Base-by-base conservation (phyloP, 2,113 vertebrate species). In the Sinosuthora webbiana region DNA sequence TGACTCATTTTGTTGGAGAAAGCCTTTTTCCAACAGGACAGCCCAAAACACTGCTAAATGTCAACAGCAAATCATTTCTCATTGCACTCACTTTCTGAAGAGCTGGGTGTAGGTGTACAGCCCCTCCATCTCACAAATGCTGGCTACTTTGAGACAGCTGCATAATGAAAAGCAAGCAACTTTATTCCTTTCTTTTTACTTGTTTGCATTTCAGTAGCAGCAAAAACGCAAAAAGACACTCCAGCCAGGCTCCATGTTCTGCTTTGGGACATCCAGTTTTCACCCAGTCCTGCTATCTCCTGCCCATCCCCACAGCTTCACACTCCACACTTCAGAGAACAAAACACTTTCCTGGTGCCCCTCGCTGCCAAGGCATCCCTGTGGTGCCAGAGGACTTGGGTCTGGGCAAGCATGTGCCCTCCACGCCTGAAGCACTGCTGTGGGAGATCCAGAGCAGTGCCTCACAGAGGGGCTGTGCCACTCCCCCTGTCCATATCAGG, bases 321-420 rank as follows among this genome's bases (percentile, higher is more conserved):
- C 11, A 8, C 10, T 42, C n/a, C 50, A n/a, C 21, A 5, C 41
- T 56, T 24, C 21, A 25, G 13, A 20, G 21, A 20, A 71, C 67
- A 33, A 28, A 2, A 1, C 10, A 23, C 22, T 28, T 20, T 60
- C 49, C 49, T 17, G 45, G 14, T 77, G 82, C 25, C 68, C 28
- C 59, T 62, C 0, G 0, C 55, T 16, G 11, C 86, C 60, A 33
- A 28, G 25, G n/a, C 37, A 37, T 6, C 64, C 37, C 42, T 3
- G 5, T 21, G 57, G 39, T 25, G 33, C 25, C 52, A n/a, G 13
- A 67, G n/a, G 28, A 45, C 15, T 35, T 33, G 0, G 3, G n/a
- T 28, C 19, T 14, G 56, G 37, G 8, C 0, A 1, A 81, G 20
- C 4, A 5, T 0, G 0, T 10, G 37, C 44, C 24, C 47, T 39